These are phyloP conservation scores for Belgica antarctica DNA, from an alignment of 2,888 invertebrate species.

Conservation along the genomic window DNA sequence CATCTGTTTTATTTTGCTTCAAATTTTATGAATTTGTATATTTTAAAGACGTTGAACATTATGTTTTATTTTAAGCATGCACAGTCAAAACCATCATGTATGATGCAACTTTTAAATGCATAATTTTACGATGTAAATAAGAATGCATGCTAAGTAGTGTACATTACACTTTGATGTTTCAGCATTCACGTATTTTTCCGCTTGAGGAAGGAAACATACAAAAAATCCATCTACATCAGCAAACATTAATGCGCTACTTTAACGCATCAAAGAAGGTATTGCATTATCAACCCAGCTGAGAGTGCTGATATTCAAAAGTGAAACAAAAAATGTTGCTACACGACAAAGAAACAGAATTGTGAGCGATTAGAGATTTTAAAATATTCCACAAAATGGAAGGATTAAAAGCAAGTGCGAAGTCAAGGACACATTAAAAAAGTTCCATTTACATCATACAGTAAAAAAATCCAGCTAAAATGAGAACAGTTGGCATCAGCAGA, in stretches of 20 bases:
- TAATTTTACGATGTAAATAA: constrained; percentile 22
- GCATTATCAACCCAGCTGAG: background rate
- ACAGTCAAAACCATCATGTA: background rate
- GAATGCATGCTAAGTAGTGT: background rate
- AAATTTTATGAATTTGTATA: no score
- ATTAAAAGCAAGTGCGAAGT: background rate
- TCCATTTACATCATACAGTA: background rate
- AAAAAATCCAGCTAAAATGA: background rate
- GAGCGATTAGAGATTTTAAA: no score
- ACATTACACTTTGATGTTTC: constrained; percentile 11
- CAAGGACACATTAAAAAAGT: background rate
- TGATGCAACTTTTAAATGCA: constrained; percentile 14
- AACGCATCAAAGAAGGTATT: constrained; percentile 7
- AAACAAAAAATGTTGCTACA: background rate
- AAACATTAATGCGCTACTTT: constrained; percentile 7
- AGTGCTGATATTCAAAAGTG: background rate
- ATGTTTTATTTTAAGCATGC: background rate
- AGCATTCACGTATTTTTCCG: background rate
- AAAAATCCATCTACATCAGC: background rate
- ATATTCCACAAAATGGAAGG: no score
- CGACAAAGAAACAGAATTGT: no score
- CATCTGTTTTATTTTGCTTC: no score
- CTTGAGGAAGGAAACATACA: background rate
- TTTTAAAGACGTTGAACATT: no score
- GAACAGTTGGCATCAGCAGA: constrained; percentile 17